Evolutionary conservation across 2,888 invertebrate species (phyloP).

Genomic region (Tenthredo notha): DNA sequence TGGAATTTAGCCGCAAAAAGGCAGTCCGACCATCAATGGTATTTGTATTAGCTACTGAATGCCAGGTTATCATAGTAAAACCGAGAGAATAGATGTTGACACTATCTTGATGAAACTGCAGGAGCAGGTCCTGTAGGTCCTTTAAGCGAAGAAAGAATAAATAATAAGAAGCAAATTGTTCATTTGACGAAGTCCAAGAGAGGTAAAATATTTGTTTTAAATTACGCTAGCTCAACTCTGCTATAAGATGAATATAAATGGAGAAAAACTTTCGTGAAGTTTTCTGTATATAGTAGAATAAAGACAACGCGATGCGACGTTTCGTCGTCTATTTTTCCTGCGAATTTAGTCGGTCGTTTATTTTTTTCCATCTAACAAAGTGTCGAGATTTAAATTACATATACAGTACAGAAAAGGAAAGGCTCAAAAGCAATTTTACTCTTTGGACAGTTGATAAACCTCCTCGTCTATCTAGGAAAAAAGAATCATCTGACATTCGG

Average conservation of each 20-base stretch:
- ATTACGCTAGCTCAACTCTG: background rate
- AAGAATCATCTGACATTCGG: background rate
- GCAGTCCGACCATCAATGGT: background rate
- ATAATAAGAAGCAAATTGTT: background rate
- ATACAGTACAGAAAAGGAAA: conserved; percentile 17
- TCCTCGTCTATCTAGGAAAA: background rate
- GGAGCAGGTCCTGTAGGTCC: background rate
- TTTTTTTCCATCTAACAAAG: conserved; percentile 9
- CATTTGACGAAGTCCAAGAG: background rate
- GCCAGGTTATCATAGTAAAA: background rate
- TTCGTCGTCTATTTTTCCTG: background rate
- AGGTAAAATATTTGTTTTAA: background rate
- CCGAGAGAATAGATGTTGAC: background rate
- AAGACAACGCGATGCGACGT: background rate
- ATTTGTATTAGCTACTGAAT: background rate
- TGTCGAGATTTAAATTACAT: background rate
- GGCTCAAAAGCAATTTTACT: conserved; percentile 31
- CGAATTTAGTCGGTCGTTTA: background rate
- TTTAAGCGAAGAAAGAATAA: background rate
- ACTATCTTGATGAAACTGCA: background rate
- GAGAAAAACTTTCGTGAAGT: background rate
- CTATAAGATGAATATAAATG: background rate
- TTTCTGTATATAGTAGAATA: too few relatives aligned
- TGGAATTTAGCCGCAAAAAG: conserved; percentile 20
- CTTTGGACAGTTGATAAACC: conserved; percentile 31